phyloP scores from a whole-genome alignment of 2,797 vertebrate genomes.

The Phoeniculus purpureus region DNA sequence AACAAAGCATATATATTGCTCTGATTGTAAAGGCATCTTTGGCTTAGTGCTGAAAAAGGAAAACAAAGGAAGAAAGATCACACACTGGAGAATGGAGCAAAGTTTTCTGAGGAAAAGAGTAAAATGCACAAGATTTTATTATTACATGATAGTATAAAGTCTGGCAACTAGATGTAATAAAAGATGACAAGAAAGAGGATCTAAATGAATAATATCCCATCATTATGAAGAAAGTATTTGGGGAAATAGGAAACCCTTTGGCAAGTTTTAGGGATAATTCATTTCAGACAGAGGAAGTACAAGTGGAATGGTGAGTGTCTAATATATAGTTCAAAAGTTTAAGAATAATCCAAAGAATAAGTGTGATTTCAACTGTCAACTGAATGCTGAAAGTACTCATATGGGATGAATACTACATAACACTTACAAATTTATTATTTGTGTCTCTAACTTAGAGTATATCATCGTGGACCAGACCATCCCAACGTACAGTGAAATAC shows the following conservation, averaged over 20 bases:
- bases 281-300: background rate
- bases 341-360: conserved; percentile 10
- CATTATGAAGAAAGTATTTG: conserved; percentile 31
- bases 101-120: background rate
- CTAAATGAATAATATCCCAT: conserved; percentile 24
- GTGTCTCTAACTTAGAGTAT: background rate
- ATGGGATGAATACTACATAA: background rate
- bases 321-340: conserved; percentile 7
- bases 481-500: background rate
- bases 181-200: conserved; percentile 39
- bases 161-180: conserved; percentile 39
- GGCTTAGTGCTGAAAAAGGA: background rate
- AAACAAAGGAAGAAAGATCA: background rate
- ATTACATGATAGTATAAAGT: conserved; percentile 1
- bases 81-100: background rate
- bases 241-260: conserved; percentile 41
- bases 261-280: conserved; percentile 2
- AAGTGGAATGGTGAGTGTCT: background rate
- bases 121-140: conserved; percentile 25
- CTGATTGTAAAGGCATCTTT: conserved; percentile 7
- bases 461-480: background rate
- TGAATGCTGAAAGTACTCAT: background rate
- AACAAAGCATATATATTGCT: background rate
- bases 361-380: background rate
- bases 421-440: conserved; percentile 12